These are phyloP conservation scores for Oreortyx pictus DNA, from an alignment of 2,797 vertebrate species.

Conservation along the genomic window DNA sequence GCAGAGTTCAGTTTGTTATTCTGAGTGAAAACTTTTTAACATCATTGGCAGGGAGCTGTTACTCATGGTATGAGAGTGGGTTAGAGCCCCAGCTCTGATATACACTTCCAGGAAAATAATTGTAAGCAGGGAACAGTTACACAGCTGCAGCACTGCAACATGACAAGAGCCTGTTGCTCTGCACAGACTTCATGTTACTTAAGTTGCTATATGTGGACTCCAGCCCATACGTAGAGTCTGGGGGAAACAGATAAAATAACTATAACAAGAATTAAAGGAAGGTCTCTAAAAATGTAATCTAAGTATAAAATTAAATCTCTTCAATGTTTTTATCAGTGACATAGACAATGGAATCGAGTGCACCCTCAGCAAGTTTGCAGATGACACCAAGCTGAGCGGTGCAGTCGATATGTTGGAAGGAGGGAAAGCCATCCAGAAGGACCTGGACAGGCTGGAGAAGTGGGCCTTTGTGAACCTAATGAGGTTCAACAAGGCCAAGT, in stretches of 20 bases:
- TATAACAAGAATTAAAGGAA: background rate
- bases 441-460: no score
- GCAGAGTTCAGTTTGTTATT: conserved; percentile 31
- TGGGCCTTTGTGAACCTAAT: no score
- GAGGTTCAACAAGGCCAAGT: no score
- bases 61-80: background rate
- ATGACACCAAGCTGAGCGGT: no score
- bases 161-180: background rate
- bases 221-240: background rate
- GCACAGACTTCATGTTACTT: background rate
- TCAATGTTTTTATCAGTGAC: no score
- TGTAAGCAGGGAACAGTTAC: background rate
- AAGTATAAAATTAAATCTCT: background rate
- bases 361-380: no score
- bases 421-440: no score
- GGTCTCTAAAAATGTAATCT: background rate
- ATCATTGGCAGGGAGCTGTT: conserved; percentile 24
- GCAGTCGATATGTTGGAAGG: no score
- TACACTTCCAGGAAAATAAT: conserved; percentile 47
- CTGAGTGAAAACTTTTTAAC: conserved; percentile 32
- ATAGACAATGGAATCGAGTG: no score
- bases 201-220: background rate
- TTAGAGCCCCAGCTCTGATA: conserved; percentile 12
- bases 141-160: background rate
- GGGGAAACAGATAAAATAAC: background rate